phyloP scores from a whole-genome alignment of 2,888 invertebrate genomes.

The Drosophila mimetica region DNA sequence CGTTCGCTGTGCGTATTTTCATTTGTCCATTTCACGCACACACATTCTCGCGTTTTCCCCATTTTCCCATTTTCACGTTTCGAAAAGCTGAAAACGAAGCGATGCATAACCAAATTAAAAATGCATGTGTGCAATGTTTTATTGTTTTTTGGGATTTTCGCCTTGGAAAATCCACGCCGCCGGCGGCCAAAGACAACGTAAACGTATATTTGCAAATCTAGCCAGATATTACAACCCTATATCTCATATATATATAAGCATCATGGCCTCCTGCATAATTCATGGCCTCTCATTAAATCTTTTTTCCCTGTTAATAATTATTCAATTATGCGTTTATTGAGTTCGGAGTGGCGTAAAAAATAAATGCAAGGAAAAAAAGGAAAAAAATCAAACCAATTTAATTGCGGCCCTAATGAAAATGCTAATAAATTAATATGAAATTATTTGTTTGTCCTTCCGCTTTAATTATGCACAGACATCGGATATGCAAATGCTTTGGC shows the following conservation, averaged over 20 bases:
- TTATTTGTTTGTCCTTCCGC: conserved; percentile 39
- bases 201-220: conserved; percentile 1
- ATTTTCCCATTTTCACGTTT: conserved; percentile 15
- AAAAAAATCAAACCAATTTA: conserved; percentile 30
- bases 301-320: conserved; percentile 29
- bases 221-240: background rate
- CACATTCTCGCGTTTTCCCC: conserved; percentile 1
- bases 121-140: background rate
- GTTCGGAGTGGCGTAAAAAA: conserved; percentile 11
- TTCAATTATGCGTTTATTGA: conserved; percentile 47
- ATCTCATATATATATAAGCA: background rate
- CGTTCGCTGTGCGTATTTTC: conserved; percentile 37
- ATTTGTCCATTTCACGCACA: conserved; percentile 23
- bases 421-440: conserved; percentile 42
- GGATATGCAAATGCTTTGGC: conserved; percentile 13
- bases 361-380: conserved; percentile 2
- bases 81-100: conserved; percentile 11
- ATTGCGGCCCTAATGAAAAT: conserved; percentile 48
- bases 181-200: conserved; percentile 1
- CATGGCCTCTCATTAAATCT: conserved; percentile 12
- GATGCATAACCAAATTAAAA: conserved; percentile 23
- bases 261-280: conserved; percentile 15
- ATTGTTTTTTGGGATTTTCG: conserved; percentile 15
- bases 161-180: conserved; percentile 6
- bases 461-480: conserved; percentile 42